These are phyloP conservation scores for Ctenosaura bakeri DNA, from an alignment of 2,797 vertebrate species.

Conservation along the genomic window DNA sequence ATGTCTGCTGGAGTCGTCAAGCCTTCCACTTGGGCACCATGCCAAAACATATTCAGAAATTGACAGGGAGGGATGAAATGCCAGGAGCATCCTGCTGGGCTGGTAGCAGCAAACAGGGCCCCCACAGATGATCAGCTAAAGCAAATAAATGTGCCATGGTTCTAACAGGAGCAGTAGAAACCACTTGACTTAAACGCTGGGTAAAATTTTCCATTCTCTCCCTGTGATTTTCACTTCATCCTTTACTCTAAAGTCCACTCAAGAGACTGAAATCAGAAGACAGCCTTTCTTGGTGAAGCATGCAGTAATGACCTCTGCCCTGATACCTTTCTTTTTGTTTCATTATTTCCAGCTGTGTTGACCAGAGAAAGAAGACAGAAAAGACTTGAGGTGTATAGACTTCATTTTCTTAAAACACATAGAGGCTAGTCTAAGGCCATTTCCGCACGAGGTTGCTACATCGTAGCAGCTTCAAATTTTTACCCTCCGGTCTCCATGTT, in stretches of 20 bases:
- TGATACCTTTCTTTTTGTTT: background rate
- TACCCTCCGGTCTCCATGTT: too few relatives aligned
- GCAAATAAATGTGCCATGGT: conserved; percentile 56
- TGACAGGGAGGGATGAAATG: conserved; percentile 68
- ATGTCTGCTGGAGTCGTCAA: conserved; percentile 63
- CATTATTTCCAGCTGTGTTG: conserved; percentile 22
- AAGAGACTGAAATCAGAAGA: conserved; percentile 30
- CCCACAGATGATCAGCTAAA: conserved; percentile 41
- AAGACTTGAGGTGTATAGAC: background rate
- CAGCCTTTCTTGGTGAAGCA: background rate
- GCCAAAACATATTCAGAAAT: conserved; percentile 71
- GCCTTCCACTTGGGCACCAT: conserved; percentile 52
- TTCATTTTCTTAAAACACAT: conserved; percentile 26
- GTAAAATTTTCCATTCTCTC: conserved; percentile 28
- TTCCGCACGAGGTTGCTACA: too few relatives aligned
- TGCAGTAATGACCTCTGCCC: conserved; percentile 39
- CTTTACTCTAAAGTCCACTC: conserved; percentile 39
- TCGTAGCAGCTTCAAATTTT: too few relatives aligned
- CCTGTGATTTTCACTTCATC: conserved; percentile 30
- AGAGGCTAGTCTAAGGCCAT: conserved; percentile 20
- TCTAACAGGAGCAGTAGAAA: conserved; percentile 67
- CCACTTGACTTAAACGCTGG: conserved; percentile 45
- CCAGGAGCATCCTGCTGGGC: conserved; percentile 58
- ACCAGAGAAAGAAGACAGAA: conserved; percentile 21
- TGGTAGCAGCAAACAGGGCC: conserved; percentile 59